Evolutionary conservation across 2,797 vertebrate species (phyloP), one percentile per base, ranked within the genome.

Genomic region (Tamandua tetradactyla): DNA sequence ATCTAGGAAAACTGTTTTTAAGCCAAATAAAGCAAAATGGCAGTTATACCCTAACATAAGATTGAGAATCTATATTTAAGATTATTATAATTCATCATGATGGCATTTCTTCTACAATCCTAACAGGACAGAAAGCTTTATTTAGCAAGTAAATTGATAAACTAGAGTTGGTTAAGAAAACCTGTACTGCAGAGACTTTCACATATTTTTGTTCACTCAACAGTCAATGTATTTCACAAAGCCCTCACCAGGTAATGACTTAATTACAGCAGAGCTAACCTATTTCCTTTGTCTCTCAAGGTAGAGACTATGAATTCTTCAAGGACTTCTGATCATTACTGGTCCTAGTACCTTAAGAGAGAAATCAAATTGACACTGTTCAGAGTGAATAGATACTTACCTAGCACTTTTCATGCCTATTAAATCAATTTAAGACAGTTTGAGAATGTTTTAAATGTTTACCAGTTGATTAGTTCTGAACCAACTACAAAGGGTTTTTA

Each of bases 1-100:
- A 95, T n/a, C 27, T 64, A 86, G 17, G 49, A 76, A 88, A 93
- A 90, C 37, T 88, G 82, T 55, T 87, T 93, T 90, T 75, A 88
- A 47, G 23, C 7, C 79, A 69, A 91, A 55, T 64, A 86, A 55
- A 80, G 57, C 22, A 83, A 92, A 88, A 86, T 6, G 37, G 17
- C 25, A 89, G 14, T 32, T 32, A 91, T 12, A 89, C 22, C 89
- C 47, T 87, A 81, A 37, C 44, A 87, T 52, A 20, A n/a, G 78
- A 8, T 79, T 44, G 37, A 87, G 15, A 81, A 64, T 68, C 23
- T 37, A 20, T 47, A 61, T 52, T 32, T 40, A 82, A 55, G 9
- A 93, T 87, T 59, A 87, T 27, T 55, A 42, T 27, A 94, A 81
- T 84, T 90, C 25, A 55, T 35, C n/a, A 89, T 32, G 61, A 62